phyloP scores from a whole-genome alignment of 1,140 invertebrate species.

The Conopomorpha cramerella region DNA sequence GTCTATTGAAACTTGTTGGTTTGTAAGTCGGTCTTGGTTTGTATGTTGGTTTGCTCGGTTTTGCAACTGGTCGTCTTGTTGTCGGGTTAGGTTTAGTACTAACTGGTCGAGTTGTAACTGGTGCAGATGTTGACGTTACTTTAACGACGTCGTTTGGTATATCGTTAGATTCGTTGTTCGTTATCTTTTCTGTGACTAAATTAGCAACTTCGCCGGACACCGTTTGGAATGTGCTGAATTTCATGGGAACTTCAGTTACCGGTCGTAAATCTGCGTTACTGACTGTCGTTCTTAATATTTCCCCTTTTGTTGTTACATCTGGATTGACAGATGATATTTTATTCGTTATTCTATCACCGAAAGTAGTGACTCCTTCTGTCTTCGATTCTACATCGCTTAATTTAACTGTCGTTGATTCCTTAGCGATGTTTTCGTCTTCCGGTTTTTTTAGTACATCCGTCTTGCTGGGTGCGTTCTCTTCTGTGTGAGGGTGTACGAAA shows the following conservation, averaged over 20 bases:
- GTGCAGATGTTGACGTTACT: slow-evolving; percentile 8
- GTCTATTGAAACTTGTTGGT: slow-evolving; percentile 33
- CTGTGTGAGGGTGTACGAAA: slow-evolving; percentile 48
- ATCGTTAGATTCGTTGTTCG: slow-evolving; percentile 7
- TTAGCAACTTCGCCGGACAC: slow-evolving; percentile 33
- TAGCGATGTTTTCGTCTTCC: too few species aligned
- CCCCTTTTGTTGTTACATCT: slow-evolving; percentile 19
- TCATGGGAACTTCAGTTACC: slow-evolving; percentile 44
- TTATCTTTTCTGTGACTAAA: slow-evolving; percentile 19
- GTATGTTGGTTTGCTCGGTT: slow-evolving; percentile 26
- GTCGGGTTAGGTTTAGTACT: slow-evolving; percentile 15
- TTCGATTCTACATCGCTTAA: slow-evolving; percentile 33
- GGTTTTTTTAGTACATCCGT: too few species aligned
- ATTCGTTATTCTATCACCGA: slow-evolving; percentile 24
- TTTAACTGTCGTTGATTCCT: slow-evolving; percentile 10
- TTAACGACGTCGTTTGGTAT: slow-evolving; percentile 6
- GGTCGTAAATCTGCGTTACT: too few species aligned
- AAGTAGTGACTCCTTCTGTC: slow-evolving; percentile 21
- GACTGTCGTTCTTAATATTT: too few species aligned
- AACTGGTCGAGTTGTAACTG: slow-evolving; percentile 8
- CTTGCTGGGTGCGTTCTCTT: slow-evolving; percentile 25
- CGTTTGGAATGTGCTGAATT: slow-evolving; percentile 60
- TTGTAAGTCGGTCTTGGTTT: slow-evolving; percentile 34
- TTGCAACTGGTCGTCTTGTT: slow-evolving; percentile 24
- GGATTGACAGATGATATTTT: slow-evolving; percentile 18